Evolutionary conservation across 2,113 vertebrate genomes (phyloP), one percentile per base, ranked within the genome.

Genomic region (Varanus komodoensis): DNA sequence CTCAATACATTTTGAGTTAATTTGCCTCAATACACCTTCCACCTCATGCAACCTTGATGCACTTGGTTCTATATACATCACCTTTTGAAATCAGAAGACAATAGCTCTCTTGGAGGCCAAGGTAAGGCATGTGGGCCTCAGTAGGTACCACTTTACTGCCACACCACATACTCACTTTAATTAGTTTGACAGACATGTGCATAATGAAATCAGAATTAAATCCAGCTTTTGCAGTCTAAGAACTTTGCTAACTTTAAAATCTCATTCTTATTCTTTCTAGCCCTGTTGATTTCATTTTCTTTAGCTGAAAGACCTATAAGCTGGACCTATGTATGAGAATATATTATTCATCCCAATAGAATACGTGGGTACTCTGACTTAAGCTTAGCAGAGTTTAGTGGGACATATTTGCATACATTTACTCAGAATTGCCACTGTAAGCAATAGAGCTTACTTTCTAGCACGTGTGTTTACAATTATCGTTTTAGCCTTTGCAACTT

Each of bases 181-280:
- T 69, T 69, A 19, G 7, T 73, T 25, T 75, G 34, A 11, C 52
- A 38, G 54, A 74, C 29, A 1, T 83, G 14, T 23, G 12, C 19
- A 74, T 61, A 61, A 61, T 82, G 1, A 68, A 91, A 94, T 32
- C 71, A 27, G 83, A 94, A 84, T 64, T 29, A 88, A 95, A 73
- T 23, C n/a, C 74, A 6, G 48, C 1, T 91, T 57, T 68, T 50
- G 2, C 2, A 68, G 52, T 38, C n/a, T 50, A 0, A 61, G 89
- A 54, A n/a, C 6, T 48, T 14, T 48, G 4, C 32, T 92, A 91
- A 81, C 8, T 57, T 57, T 68, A 52, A 32, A 68, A 78, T 69
- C 38, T 6, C 0, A 44, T 54, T 81, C 57, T 88, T 34, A 19
- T 67, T n/a, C 48, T 14, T 34, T 0, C 38, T 90, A 82, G 34